These are phyloP conservation scores for Rhinophrynus dorsalis DNA, from an alignment of 2,797 vertebrate genomes.

Conservation along the genomic window DNA sequence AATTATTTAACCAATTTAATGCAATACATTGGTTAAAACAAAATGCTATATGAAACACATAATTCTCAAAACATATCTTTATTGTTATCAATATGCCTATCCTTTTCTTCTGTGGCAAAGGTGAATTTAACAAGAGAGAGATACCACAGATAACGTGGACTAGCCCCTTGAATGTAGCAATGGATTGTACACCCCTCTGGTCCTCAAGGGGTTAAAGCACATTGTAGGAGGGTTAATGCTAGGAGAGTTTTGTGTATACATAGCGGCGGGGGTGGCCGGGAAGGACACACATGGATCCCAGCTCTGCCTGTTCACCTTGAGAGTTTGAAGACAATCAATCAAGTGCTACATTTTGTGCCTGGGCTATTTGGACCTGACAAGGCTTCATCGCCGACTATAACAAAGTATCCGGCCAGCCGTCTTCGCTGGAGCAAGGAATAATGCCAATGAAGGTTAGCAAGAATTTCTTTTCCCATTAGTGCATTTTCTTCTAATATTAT, in stretches of 20 bases:
- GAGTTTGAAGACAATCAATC: constrained; percentile 41
- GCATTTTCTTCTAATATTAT: constrained; percentile 20
- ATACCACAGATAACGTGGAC: neutral
- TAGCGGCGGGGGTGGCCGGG: neutral
- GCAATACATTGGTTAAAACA: too few relatives aligned
- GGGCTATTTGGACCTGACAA: constrained; percentile 46
- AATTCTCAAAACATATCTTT: too few relatives aligned
- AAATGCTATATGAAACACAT: too few relatives aligned
- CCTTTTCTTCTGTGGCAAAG: neutral
- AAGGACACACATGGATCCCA: constrained; percentile 14
- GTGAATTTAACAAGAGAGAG: neutral
- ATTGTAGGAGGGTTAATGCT: constrained; percentile 11
- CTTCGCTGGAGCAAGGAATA: constrained; percentile 26
- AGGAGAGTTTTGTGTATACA: constrained; percentile 2
- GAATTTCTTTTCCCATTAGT: too few relatives aligned
- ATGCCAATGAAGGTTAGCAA: constrained; percentile 36
- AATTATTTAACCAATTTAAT: too few relatives aligned
- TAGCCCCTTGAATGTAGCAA: too few relatives aligned
- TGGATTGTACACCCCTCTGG: too few relatives aligned
- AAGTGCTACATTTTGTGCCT: constrained; percentile 33
- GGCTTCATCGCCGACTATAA: constrained; percentile 38
- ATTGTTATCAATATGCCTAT: neutral
- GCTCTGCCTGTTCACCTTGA: constrained; percentile 38
- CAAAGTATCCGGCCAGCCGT: constrained; percentile 35
- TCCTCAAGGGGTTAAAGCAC: too few relatives aligned